phyloP scores from a whole-genome alignment of 2,113 vertebrate species.

The Percina caprodes region DNA sequence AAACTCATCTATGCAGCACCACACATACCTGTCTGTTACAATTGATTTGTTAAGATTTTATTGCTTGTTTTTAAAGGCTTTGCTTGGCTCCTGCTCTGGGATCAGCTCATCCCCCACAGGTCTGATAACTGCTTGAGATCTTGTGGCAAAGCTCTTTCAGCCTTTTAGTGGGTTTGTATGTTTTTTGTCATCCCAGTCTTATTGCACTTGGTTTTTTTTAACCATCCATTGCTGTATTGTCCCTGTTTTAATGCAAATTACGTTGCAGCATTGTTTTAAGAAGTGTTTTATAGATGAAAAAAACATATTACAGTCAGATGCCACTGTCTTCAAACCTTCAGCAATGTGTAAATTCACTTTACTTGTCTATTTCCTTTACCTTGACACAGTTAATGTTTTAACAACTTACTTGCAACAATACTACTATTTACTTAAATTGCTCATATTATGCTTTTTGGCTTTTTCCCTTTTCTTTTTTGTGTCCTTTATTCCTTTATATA shows the following conservation, averaged over 20 bases:
- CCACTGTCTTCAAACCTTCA: background rate
- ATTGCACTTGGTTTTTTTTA: background rate
- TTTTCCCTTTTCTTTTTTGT: too few species aligned
- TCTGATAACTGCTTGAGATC: background rate
- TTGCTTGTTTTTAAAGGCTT: slow-evolving; percentile 29
- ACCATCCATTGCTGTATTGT: background rate
- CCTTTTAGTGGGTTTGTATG: background rate
- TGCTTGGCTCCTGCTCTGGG: slow-evolving; percentile 7
- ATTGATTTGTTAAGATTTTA: slow-evolving; percentile 5
- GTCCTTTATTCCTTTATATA: too few species aligned
- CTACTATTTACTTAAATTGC: background rate
- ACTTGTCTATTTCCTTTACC: background rate
- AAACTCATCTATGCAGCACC: background rate
- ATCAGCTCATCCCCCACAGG: slow-evolving; percentile 10
- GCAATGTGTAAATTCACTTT: background rate
- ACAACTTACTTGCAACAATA: background rate
- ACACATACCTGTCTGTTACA: background rate
- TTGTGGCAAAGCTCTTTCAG: background rate
- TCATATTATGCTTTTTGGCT: too few species aligned
- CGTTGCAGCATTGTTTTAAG: background rate
- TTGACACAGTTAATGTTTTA: background rate
- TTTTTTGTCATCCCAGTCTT: background rate
- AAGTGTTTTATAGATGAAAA: background rate
- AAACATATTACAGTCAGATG: background rate
- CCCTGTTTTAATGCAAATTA: background rate